These are phyloP conservation scores for Hypocryptadius cinnamomeus DNA, from an alignment of 2,113 vertebrate genomes.

Conservation along the genomic window DNA sequence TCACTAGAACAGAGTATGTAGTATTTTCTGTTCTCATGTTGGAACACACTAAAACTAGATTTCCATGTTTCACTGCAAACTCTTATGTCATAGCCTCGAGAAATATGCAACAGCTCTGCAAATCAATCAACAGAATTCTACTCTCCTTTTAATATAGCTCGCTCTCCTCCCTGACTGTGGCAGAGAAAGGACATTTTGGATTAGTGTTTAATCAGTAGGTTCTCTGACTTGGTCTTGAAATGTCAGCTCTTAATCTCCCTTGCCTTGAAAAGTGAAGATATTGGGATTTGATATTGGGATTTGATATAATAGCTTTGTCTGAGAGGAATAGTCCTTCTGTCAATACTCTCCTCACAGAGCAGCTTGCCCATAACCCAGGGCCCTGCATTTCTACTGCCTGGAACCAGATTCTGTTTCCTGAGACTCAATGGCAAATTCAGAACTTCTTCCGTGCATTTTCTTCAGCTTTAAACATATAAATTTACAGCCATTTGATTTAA, in stretches of 20 bases:
- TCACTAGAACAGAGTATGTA: neutral
- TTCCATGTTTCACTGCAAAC: neutral
- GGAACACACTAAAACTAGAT: neutral
- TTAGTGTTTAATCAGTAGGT: constrained; percentile 39
- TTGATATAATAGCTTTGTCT: constrained; percentile 1
- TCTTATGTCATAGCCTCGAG: constrained; percentile 6
- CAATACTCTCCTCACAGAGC: neutral
- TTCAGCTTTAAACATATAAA: neutral
- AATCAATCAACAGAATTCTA: constrained; percentile 25
- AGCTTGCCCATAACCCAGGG: neutral
- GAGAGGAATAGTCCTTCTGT: neutral
- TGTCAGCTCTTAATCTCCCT: constrained; percentile 33
- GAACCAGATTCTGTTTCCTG: neutral
- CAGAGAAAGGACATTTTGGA: neutral
- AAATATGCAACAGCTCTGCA: constrained; percentile 2
- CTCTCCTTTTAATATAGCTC: neutral
- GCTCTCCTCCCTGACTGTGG: neutral
- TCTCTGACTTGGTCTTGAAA: constrained; percentile 42
- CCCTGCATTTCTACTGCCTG: neutral
- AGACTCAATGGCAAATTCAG: neutral
- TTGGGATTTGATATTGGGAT: constrained; percentile 1
- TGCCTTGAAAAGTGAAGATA: constrained; percentile 29
- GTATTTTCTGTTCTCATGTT: neutral
- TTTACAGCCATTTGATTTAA: neutral
- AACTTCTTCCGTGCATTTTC: neutral